Evolutionary conservation across 2,888 invertebrate species (phyloP).

Genomic region (Doris montereyensis): DNA sequence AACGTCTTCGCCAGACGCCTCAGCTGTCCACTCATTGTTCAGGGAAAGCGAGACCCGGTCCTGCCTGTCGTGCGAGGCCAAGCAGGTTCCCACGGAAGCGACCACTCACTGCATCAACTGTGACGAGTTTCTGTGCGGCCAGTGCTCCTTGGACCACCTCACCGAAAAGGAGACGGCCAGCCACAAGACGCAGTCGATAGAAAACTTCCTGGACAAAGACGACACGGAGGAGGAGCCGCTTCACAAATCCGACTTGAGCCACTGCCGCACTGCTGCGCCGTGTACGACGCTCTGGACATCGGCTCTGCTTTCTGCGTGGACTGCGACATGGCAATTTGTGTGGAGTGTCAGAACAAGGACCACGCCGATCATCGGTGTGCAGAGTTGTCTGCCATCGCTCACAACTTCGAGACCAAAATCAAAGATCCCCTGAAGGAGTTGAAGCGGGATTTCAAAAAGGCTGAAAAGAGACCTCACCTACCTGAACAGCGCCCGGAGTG

Average conservation of each 20-base stretch:
- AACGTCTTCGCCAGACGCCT: slow-evolving; percentile 59
- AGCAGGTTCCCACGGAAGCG: slow-evolving; percentile 44
- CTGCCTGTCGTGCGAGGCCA: background rate
- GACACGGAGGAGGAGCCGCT: background rate
- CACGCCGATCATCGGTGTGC: slow-evolving; percentile 61
- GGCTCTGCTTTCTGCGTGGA: slow-evolving; percentile 62
- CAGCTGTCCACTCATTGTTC: slow-evolving; percentile 46
- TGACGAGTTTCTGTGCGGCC: slow-evolving; percentile 57
- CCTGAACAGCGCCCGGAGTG: slow-evolving; percentile 40
- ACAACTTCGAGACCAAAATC: slow-evolving; percentile 63
- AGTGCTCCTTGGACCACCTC: slow-evolving; percentile 53
- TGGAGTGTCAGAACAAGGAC: slow-evolving; percentile 54
- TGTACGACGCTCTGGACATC: slow-evolving; percentile 62
- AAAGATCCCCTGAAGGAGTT: slow-evolving; percentile 46
- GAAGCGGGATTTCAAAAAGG: slow-evolving; percentile 26
- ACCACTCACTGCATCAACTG: slow-evolving; percentile 58
- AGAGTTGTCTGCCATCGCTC: slow-evolving; percentile 59
- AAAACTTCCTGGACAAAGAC: slow-evolving; percentile 42
- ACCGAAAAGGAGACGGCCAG: slow-evolving; percentile 54
- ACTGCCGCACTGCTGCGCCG: slow-evolving; percentile 56
- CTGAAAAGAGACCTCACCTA: slow-evolving; percentile 9
- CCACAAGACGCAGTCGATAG: slow-evolving; percentile 54
- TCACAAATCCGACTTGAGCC: slow-evolving; percentile 2
- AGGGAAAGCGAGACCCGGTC: slow-evolving; percentile 33
- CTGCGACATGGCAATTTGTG: slow-evolving; percentile 60